Base-by-base conservation (phyloP, 2,113 vertebrate species). In the Apaloderma vittatum region DNA sequence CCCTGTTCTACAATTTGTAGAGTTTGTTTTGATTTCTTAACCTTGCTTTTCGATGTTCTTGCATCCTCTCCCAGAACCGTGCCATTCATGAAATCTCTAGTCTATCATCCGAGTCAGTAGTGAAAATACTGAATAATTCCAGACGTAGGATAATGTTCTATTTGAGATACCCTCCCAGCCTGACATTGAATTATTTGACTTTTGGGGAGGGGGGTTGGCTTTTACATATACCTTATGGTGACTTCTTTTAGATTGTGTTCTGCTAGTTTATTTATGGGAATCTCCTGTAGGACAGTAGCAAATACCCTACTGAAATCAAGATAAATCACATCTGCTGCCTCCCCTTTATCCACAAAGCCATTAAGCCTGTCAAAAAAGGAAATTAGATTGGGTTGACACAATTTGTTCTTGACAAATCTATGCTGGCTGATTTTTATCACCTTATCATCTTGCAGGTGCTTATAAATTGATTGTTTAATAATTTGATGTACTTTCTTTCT, bases 381-480 rank as follows among this genome's bases (percentile, higher is more conserved):
- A 96, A 97, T 96, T 94, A 97, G 87, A 93, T 93, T 94, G 91
- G 90, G 70, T 82, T 96, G 95, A 96, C 96, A 95, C 84, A 96
- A 97, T 96, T 97, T 96, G 94, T 88, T 97, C 95, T 96, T 96
- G 96, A 97, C 92, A 96, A 96, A 97, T 94, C 93, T 81, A 19
- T 32, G 77, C 92, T 93, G 96, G 89, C 95, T 97, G 94, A 93
- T 97, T 97, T 96, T 95, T 96, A 96, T 97, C 96, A 96, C 92
- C 95, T 96, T 93, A 97, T 95, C 90, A 82, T 96, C 94, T 95
- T 20, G 10, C 94, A 96, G 95, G 96, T 97, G 91, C 93, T 96
- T 94, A 95, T 85, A 96, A 96, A 97, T 93, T 94, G 95, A 96
- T 96, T 96, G 94, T 96, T 96, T 97, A 94, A 93, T 96, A 96